Evolutionary conservation across 2,113 vertebrate species (phyloP), one percentile per base, ranked within the genome.

Genomic region (Mustela lutreola): DNA sequence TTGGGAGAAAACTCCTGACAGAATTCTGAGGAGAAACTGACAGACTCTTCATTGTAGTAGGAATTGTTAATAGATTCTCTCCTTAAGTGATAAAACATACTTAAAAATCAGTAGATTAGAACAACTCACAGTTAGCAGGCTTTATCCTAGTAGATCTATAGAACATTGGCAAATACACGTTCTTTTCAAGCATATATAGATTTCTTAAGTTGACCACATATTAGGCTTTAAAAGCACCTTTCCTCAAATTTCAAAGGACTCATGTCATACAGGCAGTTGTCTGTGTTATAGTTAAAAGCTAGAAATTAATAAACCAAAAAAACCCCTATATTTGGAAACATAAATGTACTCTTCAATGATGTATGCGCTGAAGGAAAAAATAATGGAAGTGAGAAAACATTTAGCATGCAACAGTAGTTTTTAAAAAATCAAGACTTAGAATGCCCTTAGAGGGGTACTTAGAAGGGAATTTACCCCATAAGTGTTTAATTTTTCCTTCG

Each of bases 241-340:
- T 86, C 28, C 67, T 71, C 36, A 82, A n/a, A 83, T 89, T 89
- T 93, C 58, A 76, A 67, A 78, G 85, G 60, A 58, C 84, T 50
- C 39, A 39, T 39, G 39, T 39, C 39, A 39, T 39, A 39, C 39
- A 78, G 71, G 67, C 86, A 60, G 0, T 85, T 53, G 4, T 92
- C 83, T 31, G 11, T 18, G 4, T 75, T 81, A 26, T 56, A 75
- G 65, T 91, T 73, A 67, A 87, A 87, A 94, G 16, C 56, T 82
- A 56, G 58, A 75, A 81, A 81, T 87, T 60, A 94, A 11, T 81
- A 83, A 95, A 76, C 24, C 62, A 65, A 45, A 83, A 80, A 73
- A 80, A 87, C 22, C 15, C 15, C 50, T 65, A 19, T 21, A 24
- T 81, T 65, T 91, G 63, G n/a, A 75, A 87, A 96, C 14, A 28